Base-by-base conservation (phyloP, 2,888 invertebrate genomes). In the Tipula helvola region DNA sequence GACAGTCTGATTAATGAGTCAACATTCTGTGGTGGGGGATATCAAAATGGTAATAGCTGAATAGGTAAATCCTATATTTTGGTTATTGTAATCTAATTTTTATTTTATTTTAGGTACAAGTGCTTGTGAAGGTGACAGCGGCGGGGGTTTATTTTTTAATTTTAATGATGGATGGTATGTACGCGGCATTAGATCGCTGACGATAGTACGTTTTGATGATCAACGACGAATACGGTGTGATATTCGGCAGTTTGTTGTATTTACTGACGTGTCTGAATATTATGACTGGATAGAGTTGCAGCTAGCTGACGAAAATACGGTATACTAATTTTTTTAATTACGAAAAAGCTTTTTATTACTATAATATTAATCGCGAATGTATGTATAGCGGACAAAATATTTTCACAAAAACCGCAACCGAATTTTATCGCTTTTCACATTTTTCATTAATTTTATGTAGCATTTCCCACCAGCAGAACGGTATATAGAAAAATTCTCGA, bases 91-190 rank as follows among this genome's bases (percentile, higher is more conserved):
- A 41, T 41, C 41, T 5, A 41, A 41, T n/a, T n/a, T n/a, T n/a
- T n/a, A 5, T 8, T 41, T 28, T 28, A 13, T 84, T 84, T 36
- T 84, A 84, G 84, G 88, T n/a, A 92, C 91, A 3, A 93, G 92
- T 87, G 92, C 92, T 5, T 93, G 93, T 88, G 92, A 93, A 83
- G 93, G 93, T 1, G 93, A 93, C 88, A 93, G 93, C 86, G 93
- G 93, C 0, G 92, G 93, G 71, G 93, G 92, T 0, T 91, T 92
- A 88, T 88, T 90, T 28, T 90, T 93, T 4, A 86, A 87, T 86
- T 16, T 57, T 3, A 47, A 87, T 83, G 57, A 41, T n/a, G 44
- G 71, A 28, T 88, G 86, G 52, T 86, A 87, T 83, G 28, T 88
- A 39, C 86, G 88, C 13, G 88, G 88, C n/a, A 88, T 88, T 52